These are phyloP conservation scores for Ophiothrix spiculata DNA, from an alignment of 35 echinoderm and acorn worm species.

Conservation along the genomic window DNA sequence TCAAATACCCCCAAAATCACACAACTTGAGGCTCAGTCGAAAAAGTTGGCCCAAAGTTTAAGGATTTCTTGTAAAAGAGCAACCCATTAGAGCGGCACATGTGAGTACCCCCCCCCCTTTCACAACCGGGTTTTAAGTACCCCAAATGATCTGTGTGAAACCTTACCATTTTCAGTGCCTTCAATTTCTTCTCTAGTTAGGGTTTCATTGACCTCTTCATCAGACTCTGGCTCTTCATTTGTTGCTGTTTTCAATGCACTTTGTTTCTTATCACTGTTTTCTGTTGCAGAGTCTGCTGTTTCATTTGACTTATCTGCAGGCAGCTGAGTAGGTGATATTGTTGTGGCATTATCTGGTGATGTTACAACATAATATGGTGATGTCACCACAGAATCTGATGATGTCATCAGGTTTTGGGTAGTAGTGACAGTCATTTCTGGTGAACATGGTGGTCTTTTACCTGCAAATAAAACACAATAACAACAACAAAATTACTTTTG, in stretches of 20 bases:
- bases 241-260: not conserved
- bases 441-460: not conserved
- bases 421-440: not conserved
- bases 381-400: not conserved
- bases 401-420: not conserved
- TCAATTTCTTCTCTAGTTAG: not conserved
- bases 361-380: not conserved
- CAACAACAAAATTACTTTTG: not conserved
- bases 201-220: not conserved
- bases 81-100: too few species aligned
- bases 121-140: too few species aligned
- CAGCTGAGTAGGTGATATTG: too few species aligned
- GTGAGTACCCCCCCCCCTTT: too few species aligned
- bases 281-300: not conserved
- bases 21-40: too few species aligned
- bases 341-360: too few species aligned
- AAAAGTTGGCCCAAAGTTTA: too few species aligned
- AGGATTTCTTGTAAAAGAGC: too few species aligned
- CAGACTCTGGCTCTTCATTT: not conserved
- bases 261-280: not conserved
- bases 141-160: too few species aligned
- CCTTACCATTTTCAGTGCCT: not conserved
- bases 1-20: too few species aligned
- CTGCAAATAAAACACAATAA: not conserved
- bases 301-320: too few species aligned